phyloP scores from a whole-genome alignment of 2,113 vertebrate species.

The Echinops telfairi region DNA sequence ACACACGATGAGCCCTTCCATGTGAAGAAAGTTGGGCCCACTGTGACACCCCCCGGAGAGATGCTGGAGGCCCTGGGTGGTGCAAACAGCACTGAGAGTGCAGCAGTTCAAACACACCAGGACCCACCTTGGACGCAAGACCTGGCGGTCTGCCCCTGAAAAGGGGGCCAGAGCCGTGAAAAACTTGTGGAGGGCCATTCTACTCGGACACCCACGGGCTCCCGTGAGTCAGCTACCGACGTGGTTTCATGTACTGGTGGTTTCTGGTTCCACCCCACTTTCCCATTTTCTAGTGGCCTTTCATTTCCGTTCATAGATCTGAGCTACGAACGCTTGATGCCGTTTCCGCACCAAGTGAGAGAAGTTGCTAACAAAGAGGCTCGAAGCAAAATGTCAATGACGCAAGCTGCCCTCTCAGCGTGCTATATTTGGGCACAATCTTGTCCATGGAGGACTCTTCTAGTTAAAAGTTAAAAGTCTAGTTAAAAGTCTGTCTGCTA shows the following conservation, averaged over 20 bases:
- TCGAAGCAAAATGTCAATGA: constrained; percentile 49
- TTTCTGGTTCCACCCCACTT: constrained; percentile 59
- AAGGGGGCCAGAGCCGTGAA: neutral
- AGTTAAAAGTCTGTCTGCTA: constrained; percentile 43
- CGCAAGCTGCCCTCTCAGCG: constrained; percentile 8
- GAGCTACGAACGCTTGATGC: constrained; percentile 70
- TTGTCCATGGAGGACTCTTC: constrained; percentile 29
- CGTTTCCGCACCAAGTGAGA: constrained; percentile 52
- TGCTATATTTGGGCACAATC: constrained; percentile 10
- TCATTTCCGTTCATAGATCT: constrained; percentile 22
- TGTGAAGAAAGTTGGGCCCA: neutral
- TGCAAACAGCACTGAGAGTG: neutral
- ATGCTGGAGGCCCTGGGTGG: neutral
- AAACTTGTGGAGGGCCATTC: neutral
- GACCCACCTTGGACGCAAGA: neutral
- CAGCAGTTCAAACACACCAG: neutral
- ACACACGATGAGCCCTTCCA: constrained; percentile 28
- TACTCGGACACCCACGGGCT: neutral
- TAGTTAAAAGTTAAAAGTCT: too few species aligned
- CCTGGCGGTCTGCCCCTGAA: neutral
- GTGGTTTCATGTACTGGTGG: neutral
- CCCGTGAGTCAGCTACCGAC: neutral
- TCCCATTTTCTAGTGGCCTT: constrained; percentile 74
- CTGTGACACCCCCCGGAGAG: neutral
- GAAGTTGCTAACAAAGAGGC: constrained; percentile 8